A percentile compares a stretch with the other conserved stretches of the same genome.
These are phyloP conservation scores for Alviniconcha marisindica DNA, from an alignment of 1,140 invertebrate genomes.

Conservation along the genomic window DNA sequence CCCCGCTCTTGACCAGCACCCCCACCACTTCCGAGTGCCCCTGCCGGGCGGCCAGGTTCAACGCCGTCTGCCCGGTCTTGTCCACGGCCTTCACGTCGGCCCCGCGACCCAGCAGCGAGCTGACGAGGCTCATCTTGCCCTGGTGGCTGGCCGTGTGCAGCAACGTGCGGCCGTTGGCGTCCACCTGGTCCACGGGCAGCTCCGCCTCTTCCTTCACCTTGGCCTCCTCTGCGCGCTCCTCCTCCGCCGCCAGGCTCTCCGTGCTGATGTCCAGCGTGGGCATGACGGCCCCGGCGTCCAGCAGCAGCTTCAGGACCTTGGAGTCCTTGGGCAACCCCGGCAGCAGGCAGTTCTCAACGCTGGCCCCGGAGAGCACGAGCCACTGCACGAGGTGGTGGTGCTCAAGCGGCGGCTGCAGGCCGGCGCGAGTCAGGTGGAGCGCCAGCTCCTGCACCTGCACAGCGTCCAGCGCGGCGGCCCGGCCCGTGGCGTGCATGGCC, in stretches of 20 bases:
- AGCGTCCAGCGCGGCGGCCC: constrained; percentile 78
- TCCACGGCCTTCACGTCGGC: constrained; percentile 92
- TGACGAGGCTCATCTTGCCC: constrained; percentile 86
- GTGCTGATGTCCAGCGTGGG: constrained; percentile 55
- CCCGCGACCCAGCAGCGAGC: constrained; percentile 84
- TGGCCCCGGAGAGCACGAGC: constrained; percentile 68
- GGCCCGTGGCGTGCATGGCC: constrained; percentile 87
- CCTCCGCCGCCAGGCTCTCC: constrained; percentile 52
- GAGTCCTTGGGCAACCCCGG: constrained; percentile 70
- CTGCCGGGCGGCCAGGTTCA: constrained; percentile 84
- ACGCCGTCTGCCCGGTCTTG: constrained; percentile 85
- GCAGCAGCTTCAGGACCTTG: constrained; percentile 69
- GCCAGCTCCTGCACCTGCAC: constrained; percentile 79
- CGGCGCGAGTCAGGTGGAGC: constrained; percentile 78
- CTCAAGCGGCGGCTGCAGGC: constrained; percentile 73
- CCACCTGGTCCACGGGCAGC: constrained; percentile 60
- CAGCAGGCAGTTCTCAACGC: constrained; percentile 68
- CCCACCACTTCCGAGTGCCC: constrained; percentile 77
- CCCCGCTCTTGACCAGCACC: constrained; percentile 68
- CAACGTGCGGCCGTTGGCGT: constrained; percentile 81
- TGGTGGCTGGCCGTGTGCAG: constrained; percentile 85
- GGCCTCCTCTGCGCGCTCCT: constrained; percentile 46
- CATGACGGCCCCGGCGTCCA: constrained; percentile 70
- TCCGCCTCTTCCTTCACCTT: constrained; percentile 56
- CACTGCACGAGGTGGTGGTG: constrained; percentile 76